phyloP scores from a whole-genome alignment of 1,140 invertebrate genomes.

The Asbolus verrucosus region DNA sequence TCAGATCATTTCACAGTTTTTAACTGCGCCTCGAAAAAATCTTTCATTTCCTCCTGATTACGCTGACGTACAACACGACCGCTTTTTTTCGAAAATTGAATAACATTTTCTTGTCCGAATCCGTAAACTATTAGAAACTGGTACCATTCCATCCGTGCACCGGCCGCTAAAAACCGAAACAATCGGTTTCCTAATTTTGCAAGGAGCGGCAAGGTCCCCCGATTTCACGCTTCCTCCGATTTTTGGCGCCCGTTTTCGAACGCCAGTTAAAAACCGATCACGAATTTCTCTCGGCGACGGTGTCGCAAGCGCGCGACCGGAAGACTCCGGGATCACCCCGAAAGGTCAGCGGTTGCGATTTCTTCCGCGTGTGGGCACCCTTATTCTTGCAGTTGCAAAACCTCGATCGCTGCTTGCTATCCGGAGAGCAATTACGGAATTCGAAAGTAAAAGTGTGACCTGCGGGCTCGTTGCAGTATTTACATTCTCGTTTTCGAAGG shows the following conservation, averaged over 20 bases:
- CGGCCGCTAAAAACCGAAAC: not conserved
- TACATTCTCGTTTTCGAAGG: too few species aligned
- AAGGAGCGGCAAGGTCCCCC: slow-evolving; percentile 6
- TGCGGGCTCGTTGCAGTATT: slow-evolving; percentile 19
- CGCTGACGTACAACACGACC: not conserved
- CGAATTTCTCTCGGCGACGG: slow-evolving; percentile 11
- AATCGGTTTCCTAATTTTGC: not conserved
- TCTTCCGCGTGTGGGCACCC: not conserved
- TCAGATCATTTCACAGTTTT: slow-evolving; percentile 20
- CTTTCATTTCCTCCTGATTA: slow-evolving; percentile 4
- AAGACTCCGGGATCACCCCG: not conserved
- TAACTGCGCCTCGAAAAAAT: not conserved
- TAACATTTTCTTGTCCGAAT: slow-evolving; percentile 17
- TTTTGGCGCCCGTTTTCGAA: slow-evolving; percentile 11
- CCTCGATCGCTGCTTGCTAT: slow-evolving; percentile 14
- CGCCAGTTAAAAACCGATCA: not conserved
- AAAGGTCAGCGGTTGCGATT: slow-evolving; percentile 1
- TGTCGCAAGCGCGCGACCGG: slow-evolving; percentile 2
- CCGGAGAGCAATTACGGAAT: slow-evolving; percentile 2
- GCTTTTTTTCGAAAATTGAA: slow-evolving; percentile 1
- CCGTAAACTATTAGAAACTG: slow-evolving; percentile 27
- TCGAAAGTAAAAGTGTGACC: slow-evolving; percentile 33
- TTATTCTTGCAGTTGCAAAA: slow-evolving; percentile 21
- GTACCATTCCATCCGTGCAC: slow-evolving; percentile 10
- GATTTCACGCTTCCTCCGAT: not conserved